Conservation (phyloP, 2,888 invertebrate species). For the Icerya purchasi region DNA sequence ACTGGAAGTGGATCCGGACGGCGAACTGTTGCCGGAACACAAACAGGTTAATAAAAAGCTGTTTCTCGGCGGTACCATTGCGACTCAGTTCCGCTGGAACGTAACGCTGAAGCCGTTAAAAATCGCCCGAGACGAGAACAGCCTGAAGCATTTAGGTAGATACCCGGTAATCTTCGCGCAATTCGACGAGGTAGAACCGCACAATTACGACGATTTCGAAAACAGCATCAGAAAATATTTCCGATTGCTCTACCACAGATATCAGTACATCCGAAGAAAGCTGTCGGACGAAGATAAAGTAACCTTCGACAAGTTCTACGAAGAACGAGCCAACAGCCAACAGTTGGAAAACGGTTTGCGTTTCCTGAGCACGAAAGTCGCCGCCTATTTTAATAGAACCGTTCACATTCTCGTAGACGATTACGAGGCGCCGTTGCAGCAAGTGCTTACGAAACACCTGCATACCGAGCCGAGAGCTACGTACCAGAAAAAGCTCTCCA, state of each 20-base stretch:
- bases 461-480: not conserved
- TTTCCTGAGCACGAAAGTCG: not conserved
- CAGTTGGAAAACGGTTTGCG: not conserved
- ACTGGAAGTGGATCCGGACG: not conserved
- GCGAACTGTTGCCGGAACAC: not conserved
- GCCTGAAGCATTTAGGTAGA: not conserved
- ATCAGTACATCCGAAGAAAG: not conserved
- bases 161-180: not conserved
- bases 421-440: not conserved
- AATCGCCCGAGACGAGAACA: not conserved
- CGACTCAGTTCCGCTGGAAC: not conserved
- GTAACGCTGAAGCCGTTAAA: not conserved
- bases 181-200: not conserved
- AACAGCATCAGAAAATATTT: not conserved
- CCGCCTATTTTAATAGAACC: not conserved
- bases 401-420: not conserved
- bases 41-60: not conserved
- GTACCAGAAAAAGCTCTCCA: not conserved
- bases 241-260: not conserved
- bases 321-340: not conserved
- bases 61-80: not conserved
- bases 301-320: not conserved
- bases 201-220: not conserved
- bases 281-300: not conserved
- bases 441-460: not conserved